Base-by-base conservation (phyloP, 2,797 vertebrate species). In the Periparus ater region DNA sequence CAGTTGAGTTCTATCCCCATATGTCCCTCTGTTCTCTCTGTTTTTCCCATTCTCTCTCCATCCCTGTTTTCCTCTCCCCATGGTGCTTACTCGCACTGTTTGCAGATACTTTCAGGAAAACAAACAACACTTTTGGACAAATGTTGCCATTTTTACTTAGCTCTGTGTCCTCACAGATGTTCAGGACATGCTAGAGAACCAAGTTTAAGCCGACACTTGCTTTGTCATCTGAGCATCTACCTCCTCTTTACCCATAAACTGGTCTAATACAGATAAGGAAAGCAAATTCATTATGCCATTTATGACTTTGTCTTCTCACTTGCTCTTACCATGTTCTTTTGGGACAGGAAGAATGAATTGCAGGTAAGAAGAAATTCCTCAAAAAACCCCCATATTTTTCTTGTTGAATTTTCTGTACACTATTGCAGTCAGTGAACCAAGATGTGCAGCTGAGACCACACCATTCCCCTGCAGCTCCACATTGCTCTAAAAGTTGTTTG, bases 1-100 rank as follows among this genome's bases (percentile, higher is more conserved):
- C 38, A 62, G 25, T 30, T 1, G 0, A 73, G 22, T 30, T 27
- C 7, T 53, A 2, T 62, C 6, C 12, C 18, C 3, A 7, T n/a
- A 25, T 45, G 14, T 68, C 23, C 6, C 10, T 82, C 48, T 17
- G 13, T 27, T 5, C 17, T 32, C 17, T 72, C 16, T 48, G 22
- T 55, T 27, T 70, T 75, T 2, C 25, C 19, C 27, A n/a, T 22
- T 48, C 9, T 57, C 15, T 63, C 29, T 67, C 29, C 13, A 36
- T 57, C 13, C 10, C 15, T 47, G 2, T 29, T 10, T 65, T 71
- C 23, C 79, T 42, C 13, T 13, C 23, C 61, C 13, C n/a, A 8
- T 38, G 22, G 13, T 0, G 0, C 23, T 66, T 75, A 17, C 22
- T 34, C 12, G 17, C 30, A 68, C 51, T 62, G 40, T 26, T 9